Percentiles rank a stretch among this genome's conserved stretches.
Conservation (phyloP, 2,797 vertebrate species). For the Notamacropus eugenii region DNA sequence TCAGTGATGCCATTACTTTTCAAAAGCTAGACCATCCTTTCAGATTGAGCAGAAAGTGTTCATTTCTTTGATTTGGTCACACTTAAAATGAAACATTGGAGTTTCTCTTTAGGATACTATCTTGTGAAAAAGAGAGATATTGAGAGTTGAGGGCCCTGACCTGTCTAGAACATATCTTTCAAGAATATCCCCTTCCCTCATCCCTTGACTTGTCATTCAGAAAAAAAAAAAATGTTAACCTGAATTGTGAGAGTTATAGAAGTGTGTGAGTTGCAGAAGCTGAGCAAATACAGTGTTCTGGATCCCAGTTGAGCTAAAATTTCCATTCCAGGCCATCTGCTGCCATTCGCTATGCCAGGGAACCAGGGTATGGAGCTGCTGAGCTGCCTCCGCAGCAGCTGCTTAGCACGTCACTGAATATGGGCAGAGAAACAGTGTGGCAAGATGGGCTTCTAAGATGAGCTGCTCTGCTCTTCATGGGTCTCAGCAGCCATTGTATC, state of each 20-base stretch:
- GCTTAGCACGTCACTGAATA: not conserved
- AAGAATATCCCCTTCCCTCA: not conserved
- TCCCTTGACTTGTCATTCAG: not conserved
- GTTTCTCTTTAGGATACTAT: not conserved
- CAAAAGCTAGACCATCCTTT: not conserved
- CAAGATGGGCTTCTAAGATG: constrained; percentile 2
- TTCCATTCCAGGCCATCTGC: constrained; percentile 10
- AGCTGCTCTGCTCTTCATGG: not conserved
- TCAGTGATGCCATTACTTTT: not conserved
- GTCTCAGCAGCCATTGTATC: not conserved
- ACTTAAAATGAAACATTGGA: not conserved
- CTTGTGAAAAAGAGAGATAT: not conserved
- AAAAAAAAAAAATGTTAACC: not conserved
- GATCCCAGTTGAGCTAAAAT: not conserved
- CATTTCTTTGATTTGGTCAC: not conserved
- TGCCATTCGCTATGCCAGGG: not conserved
- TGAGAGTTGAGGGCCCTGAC: not conserved
- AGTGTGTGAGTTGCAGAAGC: not conserved
- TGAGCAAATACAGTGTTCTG: not conserved
- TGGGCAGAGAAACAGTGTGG: not conserved
- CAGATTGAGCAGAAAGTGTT: not conserved
- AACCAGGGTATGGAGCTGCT: not conserved
- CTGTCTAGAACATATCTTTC: not conserved
- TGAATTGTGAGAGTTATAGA: not conserved
- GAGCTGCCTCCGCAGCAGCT: constrained; percentile 1